phyloP scores from a whole-genome alignment of 2,797 vertebrate genomes.

The Rhinogobio ventralis region DNA sequence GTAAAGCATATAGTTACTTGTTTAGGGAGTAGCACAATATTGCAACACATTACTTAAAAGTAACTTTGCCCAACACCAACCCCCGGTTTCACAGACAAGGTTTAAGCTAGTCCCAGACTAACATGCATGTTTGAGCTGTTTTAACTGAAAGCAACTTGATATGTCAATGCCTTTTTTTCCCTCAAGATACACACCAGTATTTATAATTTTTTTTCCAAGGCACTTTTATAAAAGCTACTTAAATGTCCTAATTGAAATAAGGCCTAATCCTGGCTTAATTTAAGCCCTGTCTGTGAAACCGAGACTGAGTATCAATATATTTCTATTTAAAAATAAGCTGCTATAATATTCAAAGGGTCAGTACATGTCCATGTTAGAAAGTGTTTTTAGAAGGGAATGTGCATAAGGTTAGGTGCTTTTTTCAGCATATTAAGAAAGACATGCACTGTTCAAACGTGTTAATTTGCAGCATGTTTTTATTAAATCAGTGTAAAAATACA shows the following conservation, averaged over 20 bases:
- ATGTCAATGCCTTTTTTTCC: too few relatives aligned
- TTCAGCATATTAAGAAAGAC: background rate
- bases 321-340: background rate
- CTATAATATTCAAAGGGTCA: background rate
- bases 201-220: too few relatives aligned
- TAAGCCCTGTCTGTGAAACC: too few relatives aligned
- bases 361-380: constrained; percentile 4
- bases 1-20: background rate
- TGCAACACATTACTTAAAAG: background rate
- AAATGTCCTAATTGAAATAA: too few relatives aligned
- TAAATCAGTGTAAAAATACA: constrained; percentile 60
- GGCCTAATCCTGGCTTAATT: too few relatives aligned
- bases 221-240: too few relatives aligned
- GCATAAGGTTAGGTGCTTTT: background rate
- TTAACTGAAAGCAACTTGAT: too few relatives aligned
- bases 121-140: too few relatives aligned
- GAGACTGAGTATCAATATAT: background rate
- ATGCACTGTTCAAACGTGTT: constrained; percentile 2
- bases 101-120: too few relatives aligned
- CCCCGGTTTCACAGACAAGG: too few relatives aligned
- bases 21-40: background rate
- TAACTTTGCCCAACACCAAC: too few relatives aligned
- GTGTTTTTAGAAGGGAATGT: background rate
- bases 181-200: too few relatives aligned
- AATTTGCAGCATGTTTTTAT: constrained; percentile 53